Percentiles rank a stretch among this genome's conserved stretches.
These are phyloP conservation scores for Chrysolina haemoptera DNA, from an alignment of 2,888 invertebrate genomes.

Conservation along the genomic window DNA sequence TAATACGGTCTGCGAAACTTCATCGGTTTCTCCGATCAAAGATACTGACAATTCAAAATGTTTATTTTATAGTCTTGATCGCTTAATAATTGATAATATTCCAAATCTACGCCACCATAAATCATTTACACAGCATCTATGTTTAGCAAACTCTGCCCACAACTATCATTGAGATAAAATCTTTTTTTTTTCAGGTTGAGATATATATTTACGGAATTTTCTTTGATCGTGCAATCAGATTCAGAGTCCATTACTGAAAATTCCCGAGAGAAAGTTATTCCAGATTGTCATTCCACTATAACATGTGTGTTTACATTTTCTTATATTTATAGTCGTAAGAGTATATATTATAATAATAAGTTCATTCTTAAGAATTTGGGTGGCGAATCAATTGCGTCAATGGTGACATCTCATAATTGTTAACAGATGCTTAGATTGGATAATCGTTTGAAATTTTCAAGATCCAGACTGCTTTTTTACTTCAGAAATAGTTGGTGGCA, in stretches of 20 bases:
- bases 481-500: too few relatives aligned
- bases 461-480: too few relatives aligned
- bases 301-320: slow-evolving; percentile 1
- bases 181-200: background rate
- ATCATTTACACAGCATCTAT: slow-evolving; percentile 2
- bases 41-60: background rate
- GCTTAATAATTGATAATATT: background rate
- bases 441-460: too few relatives aligned
- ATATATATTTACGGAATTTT: background rate
- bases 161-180: background rate
- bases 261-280: background rate
- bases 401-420: too few relatives aligned
- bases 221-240: background rate
- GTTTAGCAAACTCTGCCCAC: background rate
- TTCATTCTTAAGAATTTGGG: background rate
- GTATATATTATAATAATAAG: background rate
- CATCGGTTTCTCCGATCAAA: too few relatives aligned
- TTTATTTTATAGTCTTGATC: background rate
- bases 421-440: too few relatives aligned
- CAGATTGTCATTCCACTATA: background rate
- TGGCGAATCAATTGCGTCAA: too few relatives aligned
- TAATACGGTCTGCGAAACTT: too few relatives aligned
- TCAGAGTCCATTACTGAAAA: background rate
- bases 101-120: background rate
- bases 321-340: background rate